Base-by-base conservation (phyloP, 2,113 vertebrate genomes). In the Riparia riparia region DNA sequence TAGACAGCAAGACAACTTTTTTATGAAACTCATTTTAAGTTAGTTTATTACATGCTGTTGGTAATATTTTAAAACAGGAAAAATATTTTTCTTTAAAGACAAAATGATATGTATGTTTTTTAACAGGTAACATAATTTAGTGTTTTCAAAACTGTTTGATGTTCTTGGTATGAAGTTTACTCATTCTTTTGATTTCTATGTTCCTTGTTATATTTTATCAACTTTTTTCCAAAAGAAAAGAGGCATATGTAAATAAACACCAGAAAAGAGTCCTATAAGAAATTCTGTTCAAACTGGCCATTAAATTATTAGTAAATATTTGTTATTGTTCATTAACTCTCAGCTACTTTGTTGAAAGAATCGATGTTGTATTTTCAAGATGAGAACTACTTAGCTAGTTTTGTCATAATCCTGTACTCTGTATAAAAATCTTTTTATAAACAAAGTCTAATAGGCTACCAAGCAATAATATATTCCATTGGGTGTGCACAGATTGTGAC, bases 401-500 rank as follows among this genome's bases (percentile, higher is more conserved):
- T 96, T 97, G 96, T 97, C 97, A 94, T 96, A 97, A 97, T 94
- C 95, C 86, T 97, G 95, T 97, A 96, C 95, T 97, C 96, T 97
- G 96, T 97, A 96, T 95, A 96, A 96, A 97, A 94, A 92, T 89
- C 91, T 97, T 97, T 97, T 97, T 96, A 97, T 97, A 97, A 97
- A 96, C 93, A 95, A 94, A 97, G 97, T 97, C 96, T 96, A 96
- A 95, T 97, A 97, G 97, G 96, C 97, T 96, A 97, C 84, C 96
- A 97, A 97, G 97, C 97, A 97, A 97, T 97, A 97, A 97, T 97
- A 86, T 97, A 93, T 94, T 96, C 96, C 90, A 88, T 94, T 96
- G 93, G 94, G 63, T 97, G 96, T 96, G 96, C 89, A 88, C 93
- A 97, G 95, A 90, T 96, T 94, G 97, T 97, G 94, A 96, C 92